These are phyloP conservation scores for Drosophila meridionalis DNA, from an alignment of 2,888 invertebrate genomes.

Conservation along the genomic window DNA sequence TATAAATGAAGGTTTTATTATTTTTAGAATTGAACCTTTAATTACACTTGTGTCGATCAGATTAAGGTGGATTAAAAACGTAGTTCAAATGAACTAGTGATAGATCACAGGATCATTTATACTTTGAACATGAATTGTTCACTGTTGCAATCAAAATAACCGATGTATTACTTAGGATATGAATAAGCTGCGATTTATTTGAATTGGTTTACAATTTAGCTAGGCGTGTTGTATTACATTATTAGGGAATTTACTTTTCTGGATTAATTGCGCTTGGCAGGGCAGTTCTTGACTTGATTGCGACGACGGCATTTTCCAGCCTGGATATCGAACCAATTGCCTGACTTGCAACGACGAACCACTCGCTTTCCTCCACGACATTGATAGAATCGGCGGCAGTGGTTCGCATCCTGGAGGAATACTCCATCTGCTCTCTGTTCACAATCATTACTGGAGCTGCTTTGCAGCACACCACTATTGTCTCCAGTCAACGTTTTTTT, in stretches of 20 bases:
- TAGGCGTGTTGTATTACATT: neutral
- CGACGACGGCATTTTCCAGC: slow-evolving; percentile 47
- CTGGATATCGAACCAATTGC: slow-evolving; percentile 61
- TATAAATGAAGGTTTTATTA: neutral
- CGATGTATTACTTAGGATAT: neutral
- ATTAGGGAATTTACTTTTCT: neutral
- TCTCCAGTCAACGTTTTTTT: neutral
- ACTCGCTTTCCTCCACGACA: slow-evolving; percentile 46
- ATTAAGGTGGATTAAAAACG: neutral
- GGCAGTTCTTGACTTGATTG: slow-evolving; percentile 52
- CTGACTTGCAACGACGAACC: slow-evolving; percentile 41
- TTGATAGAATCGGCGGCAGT: slow-evolving; percentile 60
- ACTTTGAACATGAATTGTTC: neutral
- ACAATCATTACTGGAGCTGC: slow-evolving; percentile 45
- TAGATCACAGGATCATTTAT: neutral
- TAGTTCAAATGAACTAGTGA: neutral
- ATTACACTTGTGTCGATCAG: neutral
- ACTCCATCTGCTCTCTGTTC: slow-evolving; percentile 42
- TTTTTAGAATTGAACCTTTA: neutral
- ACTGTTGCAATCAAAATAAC: neutral
- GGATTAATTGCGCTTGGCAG: slow-evolving; percentile 54
- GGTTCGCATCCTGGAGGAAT: slow-evolving; percentile 50
- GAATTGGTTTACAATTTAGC: slow-evolving; percentile 4
- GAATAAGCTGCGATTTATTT: slow-evolving; percentile 26
- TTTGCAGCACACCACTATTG: neutral